A percentile compares a stretch with the other conserved stretches of the same genome.
Conservation (phyloP, 1,140 invertebrate species). For the Myzus persicae region DNA sequence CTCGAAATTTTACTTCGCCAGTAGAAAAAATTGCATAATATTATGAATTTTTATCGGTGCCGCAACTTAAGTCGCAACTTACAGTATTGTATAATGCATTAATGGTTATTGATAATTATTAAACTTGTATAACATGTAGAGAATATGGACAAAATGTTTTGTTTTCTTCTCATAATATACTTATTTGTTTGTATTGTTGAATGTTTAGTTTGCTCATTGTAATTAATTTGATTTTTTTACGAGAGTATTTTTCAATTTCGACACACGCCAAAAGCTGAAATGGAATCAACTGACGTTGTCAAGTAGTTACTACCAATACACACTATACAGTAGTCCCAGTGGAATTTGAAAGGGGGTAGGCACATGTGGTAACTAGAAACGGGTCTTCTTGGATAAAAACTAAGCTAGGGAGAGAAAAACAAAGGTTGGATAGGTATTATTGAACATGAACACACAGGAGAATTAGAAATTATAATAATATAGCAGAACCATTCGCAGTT, state of each 20-base stretch:
- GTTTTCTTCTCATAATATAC: no score
- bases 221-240: neutral
- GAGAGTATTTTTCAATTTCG: neutral
- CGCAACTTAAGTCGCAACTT: neutral
- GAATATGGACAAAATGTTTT: neutral
- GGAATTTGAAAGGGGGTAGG: neutral
- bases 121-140: neutral
- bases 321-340: neutral
- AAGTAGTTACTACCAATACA: neutral
- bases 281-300: neutral
- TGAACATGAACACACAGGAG: neutral
- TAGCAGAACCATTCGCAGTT: neutral
- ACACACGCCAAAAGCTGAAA: neutral
- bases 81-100: neutral
- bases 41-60: neutral
- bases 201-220: neutral
- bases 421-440: neutral
- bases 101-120: neutral
- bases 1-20: neutral
- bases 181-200: neutral
- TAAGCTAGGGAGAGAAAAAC: neutral
- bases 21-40: no score
- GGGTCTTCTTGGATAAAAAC: neutral
- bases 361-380: neutral
- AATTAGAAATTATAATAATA: neutral